phyloP scores from a whole-genome alignment of 2,888 invertebrate genomes.

The Cylindroiulus punctatus region DNA sequence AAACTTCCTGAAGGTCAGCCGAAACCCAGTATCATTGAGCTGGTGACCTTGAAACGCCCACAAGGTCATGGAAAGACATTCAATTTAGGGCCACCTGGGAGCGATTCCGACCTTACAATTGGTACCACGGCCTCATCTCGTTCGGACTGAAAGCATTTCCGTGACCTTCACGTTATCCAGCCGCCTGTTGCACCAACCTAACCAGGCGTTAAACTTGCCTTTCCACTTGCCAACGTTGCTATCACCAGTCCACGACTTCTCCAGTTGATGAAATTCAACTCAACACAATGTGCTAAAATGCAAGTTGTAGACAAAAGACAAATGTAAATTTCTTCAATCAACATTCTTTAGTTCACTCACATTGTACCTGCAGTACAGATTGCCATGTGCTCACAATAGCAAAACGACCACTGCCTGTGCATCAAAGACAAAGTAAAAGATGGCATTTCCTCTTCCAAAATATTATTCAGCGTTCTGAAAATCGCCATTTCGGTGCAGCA shows the following conservation, averaged over 20 bases:
- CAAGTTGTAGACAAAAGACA: no score
- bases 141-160: background rate
- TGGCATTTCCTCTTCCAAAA: background rate
- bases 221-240: no score
- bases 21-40: background rate
- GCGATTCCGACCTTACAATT: background rate
- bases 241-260: no score
- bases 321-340: no score
- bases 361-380: no score
- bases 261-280: no score
- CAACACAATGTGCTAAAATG: no score
- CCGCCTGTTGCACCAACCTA: no score
- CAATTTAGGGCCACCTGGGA: background rate
- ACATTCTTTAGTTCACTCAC: no score
- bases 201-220: no score
- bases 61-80: background rate
- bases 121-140: background rate
- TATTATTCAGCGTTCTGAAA: background rate
- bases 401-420: background rate
- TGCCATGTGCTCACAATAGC: no score
- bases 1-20: background rate
- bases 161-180: background rate
- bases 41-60: background rate
- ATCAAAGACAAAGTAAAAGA: no score
- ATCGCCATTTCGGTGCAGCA: background rate